phyloP scores from a whole-genome alignment of 2,797 vertebrate species.

The Rhynchonycteris naso region DNA sequence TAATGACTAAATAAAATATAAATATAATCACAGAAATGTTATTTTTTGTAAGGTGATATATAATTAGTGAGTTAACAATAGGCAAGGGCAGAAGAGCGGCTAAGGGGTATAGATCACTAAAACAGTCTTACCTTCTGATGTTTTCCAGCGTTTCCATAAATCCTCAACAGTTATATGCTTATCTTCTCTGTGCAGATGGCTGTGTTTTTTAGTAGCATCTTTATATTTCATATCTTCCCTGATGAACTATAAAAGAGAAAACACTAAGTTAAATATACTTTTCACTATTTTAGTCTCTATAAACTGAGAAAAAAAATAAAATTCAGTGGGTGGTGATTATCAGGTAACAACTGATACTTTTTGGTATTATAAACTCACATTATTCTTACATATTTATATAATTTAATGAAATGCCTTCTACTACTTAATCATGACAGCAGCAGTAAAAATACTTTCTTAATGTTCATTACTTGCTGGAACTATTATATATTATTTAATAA shows the following conservation, averaged over 20 bases:
- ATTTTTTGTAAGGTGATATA: not conserved
- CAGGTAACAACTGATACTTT: not conserved
- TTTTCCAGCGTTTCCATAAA: slow-evolving; percentile 97
- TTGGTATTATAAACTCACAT: slow-evolving; percentile 3
- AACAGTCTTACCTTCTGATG: slow-evolving; percentile 91
- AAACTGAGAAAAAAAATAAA: not conserved
- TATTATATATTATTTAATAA: not conserved
- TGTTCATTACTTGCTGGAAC: not conserved
- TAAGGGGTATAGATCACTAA: not conserved
- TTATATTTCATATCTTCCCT: slow-evolving; percentile 98
- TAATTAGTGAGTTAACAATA: not conserved
- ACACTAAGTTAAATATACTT: slow-evolving; percentile 51
- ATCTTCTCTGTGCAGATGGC: slow-evolving; percentile 96
- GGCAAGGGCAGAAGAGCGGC: not conserved
- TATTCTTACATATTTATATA: not conserved
- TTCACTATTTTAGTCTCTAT: slow-evolving; percentile 4
- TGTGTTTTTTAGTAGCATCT: slow-evolving; percentile 95
- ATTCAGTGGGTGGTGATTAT: not conserved
- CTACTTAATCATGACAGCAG: not conserved
- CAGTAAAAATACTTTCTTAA: not conserved
- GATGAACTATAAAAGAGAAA: slow-evolving; percentile 90
- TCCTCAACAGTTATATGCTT: slow-evolving; percentile 99
- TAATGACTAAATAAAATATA: slow-evolving; percentile 21
- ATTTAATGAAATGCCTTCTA: slow-evolving; percentile 19
- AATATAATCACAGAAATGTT: slow-evolving; percentile 28